Percentiles rank a stretch among this genome's conserved stretches.
Conservation (phyloP, 92 coral and sea anemone species). For the Umimayanthus chanpuru region DNA sequence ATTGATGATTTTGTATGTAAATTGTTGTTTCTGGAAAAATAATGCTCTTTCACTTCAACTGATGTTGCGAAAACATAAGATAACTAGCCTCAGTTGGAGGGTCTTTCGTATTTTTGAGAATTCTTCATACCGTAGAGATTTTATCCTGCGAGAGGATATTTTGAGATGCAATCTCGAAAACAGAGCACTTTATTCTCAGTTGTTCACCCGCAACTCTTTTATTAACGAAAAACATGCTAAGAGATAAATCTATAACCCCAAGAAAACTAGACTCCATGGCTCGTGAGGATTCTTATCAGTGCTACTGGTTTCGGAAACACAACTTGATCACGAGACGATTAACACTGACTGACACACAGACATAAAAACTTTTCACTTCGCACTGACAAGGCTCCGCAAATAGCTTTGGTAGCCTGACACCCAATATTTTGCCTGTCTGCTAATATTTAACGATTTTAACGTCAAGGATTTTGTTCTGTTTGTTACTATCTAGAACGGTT, state of each 20-base stretch:
- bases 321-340: not conserved
- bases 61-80: no score
- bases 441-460: not conserved
- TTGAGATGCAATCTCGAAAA: not conserved
- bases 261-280: not conserved
- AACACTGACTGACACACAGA: not conserved
- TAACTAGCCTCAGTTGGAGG: not conserved
- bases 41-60: not conserved
- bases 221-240: no score
- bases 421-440: not conserved
- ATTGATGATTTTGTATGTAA: not conserved
- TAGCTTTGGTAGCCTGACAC: not conserved
- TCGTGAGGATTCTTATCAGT: not conserved
- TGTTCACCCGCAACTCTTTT: not conserved
- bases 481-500: no score
- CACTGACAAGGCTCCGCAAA: not conserved
- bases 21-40: not conserved
- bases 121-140: not conserved
- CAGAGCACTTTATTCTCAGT: not conserved
- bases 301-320: not conserved
- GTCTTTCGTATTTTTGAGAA: not conserved
- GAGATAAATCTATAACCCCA: not conserved
- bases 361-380: not conserved
- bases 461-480: not conserved
- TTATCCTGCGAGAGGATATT: no score